These are phyloP conservation scores for Himalopsyche anomala DNA, from an alignment of 2,888 invertebrate species.

Conservation along the genomic window DNA sequence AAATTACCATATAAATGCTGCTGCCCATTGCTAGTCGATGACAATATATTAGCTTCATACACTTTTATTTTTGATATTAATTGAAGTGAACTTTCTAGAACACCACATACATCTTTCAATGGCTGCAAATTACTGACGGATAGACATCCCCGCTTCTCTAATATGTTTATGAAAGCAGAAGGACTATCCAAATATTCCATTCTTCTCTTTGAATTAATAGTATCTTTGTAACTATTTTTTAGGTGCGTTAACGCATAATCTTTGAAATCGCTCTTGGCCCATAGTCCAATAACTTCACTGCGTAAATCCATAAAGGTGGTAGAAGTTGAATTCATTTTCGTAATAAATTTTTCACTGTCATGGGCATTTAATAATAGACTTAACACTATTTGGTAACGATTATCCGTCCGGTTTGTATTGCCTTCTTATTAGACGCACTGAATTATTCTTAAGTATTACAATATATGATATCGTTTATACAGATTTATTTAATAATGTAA, in stretches of 20 bases:
- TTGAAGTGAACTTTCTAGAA: not conserved
- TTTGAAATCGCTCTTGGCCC: not conserved
- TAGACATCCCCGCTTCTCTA: slow-evolving; percentile 59
- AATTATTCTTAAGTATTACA: too few species aligned
- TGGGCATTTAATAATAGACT: too few species aligned
- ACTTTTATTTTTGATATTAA: slow-evolving; percentile 7
- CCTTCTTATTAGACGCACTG: too few species aligned
- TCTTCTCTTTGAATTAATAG: slow-evolving; percentile 53
- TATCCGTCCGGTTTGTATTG: too few species aligned
- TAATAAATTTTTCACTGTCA: too few species aligned
- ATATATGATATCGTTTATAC: too few species aligned
- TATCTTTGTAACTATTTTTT: slow-evolving; percentile 42
- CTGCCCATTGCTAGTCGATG: not conserved
- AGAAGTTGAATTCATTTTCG: not conserved
- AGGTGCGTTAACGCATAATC: not conserved
- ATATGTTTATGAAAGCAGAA: slow-evolving; percentile 49
- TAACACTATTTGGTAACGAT: too few species aligned
- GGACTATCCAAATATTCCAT: slow-evolving; percentile 50
- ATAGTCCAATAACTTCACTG: not conserved
- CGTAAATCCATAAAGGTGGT: not conserved
- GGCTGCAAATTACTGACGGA: slow-evolving; percentile 48
- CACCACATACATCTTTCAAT: slow-evolving; percentile 10
- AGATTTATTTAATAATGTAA: too few species aligned
- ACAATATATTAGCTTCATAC: slow-evolving; percentile 16
- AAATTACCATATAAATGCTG: slow-evolving; percentile 50